Base-by-base conservation (phyloP, 2,797 vertebrate genomes). In the Bryconaethiops microstoma region DNA sequence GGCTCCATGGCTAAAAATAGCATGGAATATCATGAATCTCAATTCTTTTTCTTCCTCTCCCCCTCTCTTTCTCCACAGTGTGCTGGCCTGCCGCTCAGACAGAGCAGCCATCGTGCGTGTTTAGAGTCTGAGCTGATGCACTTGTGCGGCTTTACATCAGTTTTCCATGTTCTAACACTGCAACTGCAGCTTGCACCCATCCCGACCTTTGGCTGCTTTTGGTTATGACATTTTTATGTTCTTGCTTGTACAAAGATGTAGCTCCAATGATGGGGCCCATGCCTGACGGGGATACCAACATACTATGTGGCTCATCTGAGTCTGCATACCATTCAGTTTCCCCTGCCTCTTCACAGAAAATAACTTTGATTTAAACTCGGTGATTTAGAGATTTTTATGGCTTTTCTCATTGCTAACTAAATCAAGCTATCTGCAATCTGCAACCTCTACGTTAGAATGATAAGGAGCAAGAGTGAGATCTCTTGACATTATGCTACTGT, bases 201-300 rank as follows among this genome's bases (percentile, higher is more conserved):
- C 17, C 7, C 2, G 23, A 62, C 59, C 21, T 50, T 7, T 7
- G 21, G 68, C 68, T 52, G 7, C 68, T 74, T 87, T 82, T 82
- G 83, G 77, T 62, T 69, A 72, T 86, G 89, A 90, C 88, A 40
- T 85, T 87, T 85, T 87, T 75, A 86, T 85, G 84, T 91, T 89
- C 89, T 82, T 77, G 77, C 74, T 25, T 23, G 10, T 57, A 69
- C 10, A 59, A 59, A 68, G 7, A 39, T 16, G n/a, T 35, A 29
- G 6, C n/a, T 39, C 19, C 29, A n/a, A 5, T 4, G 0, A 16
- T 14, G 1, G 21, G 7, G 50, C 12, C 64, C 42, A 10, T n/a
- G 19, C 50, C 63, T 67, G 8, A 0, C 29, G n/a, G 29, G 25
- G 12, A 8, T 55, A 29, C 63, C 63, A 50, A 88, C 86, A 74